A percentile compares a stretch with the other conserved stretches of the same genome.
phyloP scores from a whole-genome alignment of 2,888 invertebrate genomes.

The Aelia acuminata region DNA sequence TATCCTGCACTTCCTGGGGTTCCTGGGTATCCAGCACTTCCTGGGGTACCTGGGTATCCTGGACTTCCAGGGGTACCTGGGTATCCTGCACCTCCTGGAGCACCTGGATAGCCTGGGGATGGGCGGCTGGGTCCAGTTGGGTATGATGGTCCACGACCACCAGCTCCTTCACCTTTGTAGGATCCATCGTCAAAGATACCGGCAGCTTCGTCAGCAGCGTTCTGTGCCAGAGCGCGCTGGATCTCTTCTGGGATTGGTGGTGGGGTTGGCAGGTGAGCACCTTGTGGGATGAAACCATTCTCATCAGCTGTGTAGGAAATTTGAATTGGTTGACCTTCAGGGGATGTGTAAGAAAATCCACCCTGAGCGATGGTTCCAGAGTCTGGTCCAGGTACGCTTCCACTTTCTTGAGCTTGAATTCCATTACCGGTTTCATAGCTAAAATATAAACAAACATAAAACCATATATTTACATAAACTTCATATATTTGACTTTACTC shows the following conservation, averaged over 20 bases:
- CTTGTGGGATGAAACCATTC: slow-evolving; percentile 78
- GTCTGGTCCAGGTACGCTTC: slow-evolving; percentile 71
- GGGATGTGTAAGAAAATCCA: slow-evolving; percentile 80
- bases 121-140: slow-evolving; percentile 49
- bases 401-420: slow-evolving; percentile 70
- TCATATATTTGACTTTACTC: background rate
- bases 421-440: slow-evolving; percentile 71
- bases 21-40: slow-evolving; percentile 62
- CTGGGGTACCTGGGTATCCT: slow-evolving; percentile 62
- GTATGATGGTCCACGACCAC: slow-evolving; percentile 34
- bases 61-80: slow-evolving; percentile 61
- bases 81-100: slow-evolving; percentile 61
- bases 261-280: slow-evolving; percentile 70
- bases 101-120: slow-evolving; percentile 56
- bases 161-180: slow-evolving; percentile 70
- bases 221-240: slow-evolving; percentile 70
- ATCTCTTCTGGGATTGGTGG: slow-evolving; percentile 70
- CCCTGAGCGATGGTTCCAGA: slow-evolving; percentile 76
- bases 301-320: slow-evolving; percentile 78
- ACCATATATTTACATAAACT: background rate
- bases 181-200: slow-evolving; percentile 73
- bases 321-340: slow-evolving; percentile 76
- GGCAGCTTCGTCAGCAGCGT: slow-evolving; percentile 72
- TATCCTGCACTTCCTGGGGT: slow-evolving; percentile 57
- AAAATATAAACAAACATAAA: slow-evolving; percentile 59